Conservation (phyloP, 2,888 invertebrate species). For the Iselma pallidipennis region DNA sequence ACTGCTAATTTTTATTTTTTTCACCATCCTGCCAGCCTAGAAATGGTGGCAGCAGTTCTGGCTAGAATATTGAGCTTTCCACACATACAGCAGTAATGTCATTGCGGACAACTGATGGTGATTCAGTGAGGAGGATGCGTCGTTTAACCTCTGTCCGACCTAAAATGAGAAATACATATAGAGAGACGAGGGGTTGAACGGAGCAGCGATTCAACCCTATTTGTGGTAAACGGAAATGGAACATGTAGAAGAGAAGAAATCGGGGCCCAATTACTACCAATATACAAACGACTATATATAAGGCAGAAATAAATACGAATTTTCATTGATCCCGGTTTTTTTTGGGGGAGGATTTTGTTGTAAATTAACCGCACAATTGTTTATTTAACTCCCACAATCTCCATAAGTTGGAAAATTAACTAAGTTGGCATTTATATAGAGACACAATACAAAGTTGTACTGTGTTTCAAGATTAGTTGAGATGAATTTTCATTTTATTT, state of each 20-base stretch:
- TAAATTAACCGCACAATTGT: no score
- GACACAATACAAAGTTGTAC: not conserved
- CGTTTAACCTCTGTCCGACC: conserved; percentile 27
- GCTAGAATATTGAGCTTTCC: not conserved
- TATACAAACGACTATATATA: no score
- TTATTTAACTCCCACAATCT: no score
- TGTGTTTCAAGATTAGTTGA: no score
- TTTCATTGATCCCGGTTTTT: no score
- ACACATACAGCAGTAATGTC: conserved; percentile 22
- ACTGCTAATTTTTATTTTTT: not conserved
- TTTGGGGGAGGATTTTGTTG: no score
- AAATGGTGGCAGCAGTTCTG: not conserved
- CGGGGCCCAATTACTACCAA: no score
- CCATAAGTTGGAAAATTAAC: not conserved
- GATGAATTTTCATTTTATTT: not conserved
- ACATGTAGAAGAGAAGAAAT: not conserved
- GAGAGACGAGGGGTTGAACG: not conserved
- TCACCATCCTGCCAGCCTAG: not conserved
- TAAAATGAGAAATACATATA: conserved; percentile 2
- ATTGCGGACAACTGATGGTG: conserved; percentile 23
- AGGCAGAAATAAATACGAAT: no score
- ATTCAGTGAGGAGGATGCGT: conserved; percentile 25
- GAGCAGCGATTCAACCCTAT: not conserved
- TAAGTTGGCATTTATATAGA: not conserved
- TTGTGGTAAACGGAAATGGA: not conserved